These are phyloP conservation scores for Artibeus lituratus DNA, from an alignment of 2,797 vertebrate species.

Conservation along the genomic window DNA sequence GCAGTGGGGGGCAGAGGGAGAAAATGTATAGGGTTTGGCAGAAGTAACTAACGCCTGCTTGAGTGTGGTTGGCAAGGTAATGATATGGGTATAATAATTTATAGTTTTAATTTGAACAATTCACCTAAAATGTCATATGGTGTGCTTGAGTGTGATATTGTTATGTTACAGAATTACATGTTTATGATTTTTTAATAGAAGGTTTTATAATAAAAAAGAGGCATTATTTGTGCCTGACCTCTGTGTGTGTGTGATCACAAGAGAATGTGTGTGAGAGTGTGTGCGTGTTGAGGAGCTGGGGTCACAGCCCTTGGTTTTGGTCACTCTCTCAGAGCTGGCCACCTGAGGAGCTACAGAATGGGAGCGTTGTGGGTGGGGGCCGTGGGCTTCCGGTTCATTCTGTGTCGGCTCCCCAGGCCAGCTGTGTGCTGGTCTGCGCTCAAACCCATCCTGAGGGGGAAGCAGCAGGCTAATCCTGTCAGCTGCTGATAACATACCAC, in stretches of 20 bases:
- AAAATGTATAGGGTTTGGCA: neutral
- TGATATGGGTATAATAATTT: too few relatives aligned
- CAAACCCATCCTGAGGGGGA: neutral
- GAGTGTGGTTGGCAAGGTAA: too few relatives aligned
- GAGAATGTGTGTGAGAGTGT: neutral
- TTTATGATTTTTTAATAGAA: too few relatives aligned
- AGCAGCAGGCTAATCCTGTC: slow-evolving; percentile 38
- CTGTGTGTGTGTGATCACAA: too few relatives aligned
- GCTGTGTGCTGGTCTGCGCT: neutral
- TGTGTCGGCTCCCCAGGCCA: neutral
- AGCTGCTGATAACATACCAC: neutral
- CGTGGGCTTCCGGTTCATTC: neutral
- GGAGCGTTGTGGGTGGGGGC: neutral
- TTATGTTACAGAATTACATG: too few relatives aligned
- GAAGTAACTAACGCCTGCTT: too few relatives aligned
- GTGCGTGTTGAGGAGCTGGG: neutral
- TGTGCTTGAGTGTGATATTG: too few relatives aligned
- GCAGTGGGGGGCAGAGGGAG: too few relatives aligned
- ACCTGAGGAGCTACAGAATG: slow-evolving; percentile 31
- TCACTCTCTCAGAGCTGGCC: neutral
- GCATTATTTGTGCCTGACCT: too few relatives aligned
- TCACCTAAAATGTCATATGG: too few relatives aligned
- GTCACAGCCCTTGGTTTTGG: neutral
- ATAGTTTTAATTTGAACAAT: too few relatives aligned
- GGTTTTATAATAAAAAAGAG: too few relatives aligned